phyloP scores from a whole-genome alignment of 2,888 invertebrate species.

The Cosmia trapezina region DNA sequence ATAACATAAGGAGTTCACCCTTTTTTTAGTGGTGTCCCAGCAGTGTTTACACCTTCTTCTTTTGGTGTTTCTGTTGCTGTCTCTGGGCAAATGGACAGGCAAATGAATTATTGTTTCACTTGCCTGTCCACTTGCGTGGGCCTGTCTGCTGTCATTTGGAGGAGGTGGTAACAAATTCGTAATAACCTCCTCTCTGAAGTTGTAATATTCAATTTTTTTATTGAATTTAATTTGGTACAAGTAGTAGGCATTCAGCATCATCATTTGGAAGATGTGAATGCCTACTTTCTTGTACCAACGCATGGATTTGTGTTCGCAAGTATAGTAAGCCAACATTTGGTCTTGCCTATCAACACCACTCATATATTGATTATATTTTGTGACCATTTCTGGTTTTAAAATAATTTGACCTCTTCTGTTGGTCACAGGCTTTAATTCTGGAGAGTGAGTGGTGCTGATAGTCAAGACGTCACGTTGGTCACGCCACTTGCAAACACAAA shows the following conservation, averaged over 20 bases:
- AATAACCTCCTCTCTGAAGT: background rate
- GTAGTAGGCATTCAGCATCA: conserved; percentile 12
- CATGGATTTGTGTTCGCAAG: conserved; percentile 21
- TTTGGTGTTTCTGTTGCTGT: background rate
- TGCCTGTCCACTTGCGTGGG: conserved; percentile 4
- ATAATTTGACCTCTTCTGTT: background rate
- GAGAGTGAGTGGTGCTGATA: background rate
- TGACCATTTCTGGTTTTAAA: background rate
- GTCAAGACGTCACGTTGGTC: background rate
- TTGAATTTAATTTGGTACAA: background rate
- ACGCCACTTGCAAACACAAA: conserved; percentile 12
- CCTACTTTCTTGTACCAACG: conserved; percentile 44
- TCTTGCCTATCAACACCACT: conserved; percentile 4
- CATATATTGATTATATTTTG: background rate
- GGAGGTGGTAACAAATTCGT: background rate
- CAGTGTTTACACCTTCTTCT: conserved; percentile 5
- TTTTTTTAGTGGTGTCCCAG: background rate
- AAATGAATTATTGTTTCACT: background rate
- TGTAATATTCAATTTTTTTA: background rate
- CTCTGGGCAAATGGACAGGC: background rate
- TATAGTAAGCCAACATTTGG: conserved; percentile 10
- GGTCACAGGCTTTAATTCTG: background rate
- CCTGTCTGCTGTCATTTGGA: conserved; percentile 5
- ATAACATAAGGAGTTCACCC: background rate
- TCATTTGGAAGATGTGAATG: conserved; percentile 45